Percentiles rank a stretch among this genome's conserved stretches.
These are phyloP conservation scores for Chromis chromis DNA, from an alignment of 2,797 vertebrate genomes.

Conservation along the genomic window DNA sequence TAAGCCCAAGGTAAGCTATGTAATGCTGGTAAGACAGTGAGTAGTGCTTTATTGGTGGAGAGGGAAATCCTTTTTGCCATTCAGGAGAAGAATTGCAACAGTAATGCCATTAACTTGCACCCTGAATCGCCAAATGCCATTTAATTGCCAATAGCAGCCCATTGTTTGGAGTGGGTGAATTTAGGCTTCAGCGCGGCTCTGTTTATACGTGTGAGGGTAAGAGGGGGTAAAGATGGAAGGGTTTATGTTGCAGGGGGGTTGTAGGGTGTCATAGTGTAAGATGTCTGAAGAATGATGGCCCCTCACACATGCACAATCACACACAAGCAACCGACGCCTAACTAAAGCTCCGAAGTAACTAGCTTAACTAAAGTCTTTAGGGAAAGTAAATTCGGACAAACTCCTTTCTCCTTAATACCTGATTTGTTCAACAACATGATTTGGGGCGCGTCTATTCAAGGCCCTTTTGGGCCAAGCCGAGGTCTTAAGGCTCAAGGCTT, in stretches of 20 bases:
- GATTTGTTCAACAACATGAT: conserved; percentile 99
- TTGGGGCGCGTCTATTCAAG: conserved; percentile 99
- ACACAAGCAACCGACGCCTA: conserved; percentile 88
- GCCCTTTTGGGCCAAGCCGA: conserved; percentile 90
- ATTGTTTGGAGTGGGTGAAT: conserved; percentile 86
- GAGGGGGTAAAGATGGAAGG: conserved; percentile 77
- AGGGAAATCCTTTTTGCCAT: conserved; percentile 87
- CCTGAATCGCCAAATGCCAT: conserved; percentile 87
- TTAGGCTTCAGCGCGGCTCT: conserved; percentile 74
- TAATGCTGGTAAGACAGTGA: conserved; percentile 90
- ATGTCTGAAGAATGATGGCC: conserved; percentile 84
- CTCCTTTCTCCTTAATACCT: conserved; percentile 98
- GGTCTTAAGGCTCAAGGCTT: conserved; percentile 89
- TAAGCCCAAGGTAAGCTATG: conserved; percentile 89
- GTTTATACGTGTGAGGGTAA: conserved; percentile 68
- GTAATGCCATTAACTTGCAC: conserved; percentile 89
- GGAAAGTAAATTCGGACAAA: conserved; percentile 99
- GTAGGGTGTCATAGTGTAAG: conserved; percentile 83
- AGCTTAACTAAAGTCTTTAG: conserved; percentile 99
- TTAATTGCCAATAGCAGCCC: conserved; percentile 88
- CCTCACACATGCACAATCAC: conserved; percentile 82
- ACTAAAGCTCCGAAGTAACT: conserved; percentile 97
- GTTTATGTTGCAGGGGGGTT: conserved; percentile 78
- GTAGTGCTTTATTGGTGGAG: conserved; percentile 87
- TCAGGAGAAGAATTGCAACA: conserved; percentile 87